Conservation (phyloP, 2,797 vertebrate species). For the Pyrocephalus nanus region DNA sequence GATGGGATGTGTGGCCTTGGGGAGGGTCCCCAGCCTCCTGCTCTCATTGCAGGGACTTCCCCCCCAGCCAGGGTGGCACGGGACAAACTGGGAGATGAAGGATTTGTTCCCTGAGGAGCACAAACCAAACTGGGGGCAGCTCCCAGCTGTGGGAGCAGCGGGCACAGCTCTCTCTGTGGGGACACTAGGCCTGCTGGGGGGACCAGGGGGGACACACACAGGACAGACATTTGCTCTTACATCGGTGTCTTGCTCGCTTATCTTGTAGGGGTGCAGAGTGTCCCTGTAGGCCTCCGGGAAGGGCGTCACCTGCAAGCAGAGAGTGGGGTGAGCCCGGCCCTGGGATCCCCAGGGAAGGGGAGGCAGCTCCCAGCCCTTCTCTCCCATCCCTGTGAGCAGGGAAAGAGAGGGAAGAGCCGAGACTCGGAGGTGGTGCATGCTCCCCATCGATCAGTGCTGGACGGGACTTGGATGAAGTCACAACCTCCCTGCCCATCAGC, state of each 20-base stretch:
- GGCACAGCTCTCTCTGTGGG: background rate
- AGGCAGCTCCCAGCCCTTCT: background rate
- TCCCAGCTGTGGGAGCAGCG: background rate
- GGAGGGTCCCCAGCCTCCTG: background rate
- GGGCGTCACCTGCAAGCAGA: conserved; percentile 84
- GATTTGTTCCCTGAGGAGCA: background rate
- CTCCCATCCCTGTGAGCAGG: background rate
- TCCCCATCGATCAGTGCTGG: accelerated
- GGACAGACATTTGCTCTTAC: conserved; percentile 79
- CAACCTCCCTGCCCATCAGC: background rate
- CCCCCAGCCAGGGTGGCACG: accelerated
- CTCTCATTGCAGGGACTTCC: background rate
- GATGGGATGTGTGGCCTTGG: accelerated
- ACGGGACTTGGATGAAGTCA: background rate
- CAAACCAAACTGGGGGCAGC: background rate
- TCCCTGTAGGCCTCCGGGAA: conserved; percentile 90
- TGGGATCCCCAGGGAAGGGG: background rate
- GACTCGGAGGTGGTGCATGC: accelerated
- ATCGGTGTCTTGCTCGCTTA: conserved; percentile 93
- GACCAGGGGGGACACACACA: background rate
- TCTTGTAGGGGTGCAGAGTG: conserved; percentile 86
- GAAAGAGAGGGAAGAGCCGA: accelerated
- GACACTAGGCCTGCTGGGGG: background rate
- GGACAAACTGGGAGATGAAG: accelerated
- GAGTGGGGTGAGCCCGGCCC: background rate